phyloP scores from a whole-genome alignment of 1,140 invertebrate genomes.

The Cyphomyrmex costatus region DNA sequence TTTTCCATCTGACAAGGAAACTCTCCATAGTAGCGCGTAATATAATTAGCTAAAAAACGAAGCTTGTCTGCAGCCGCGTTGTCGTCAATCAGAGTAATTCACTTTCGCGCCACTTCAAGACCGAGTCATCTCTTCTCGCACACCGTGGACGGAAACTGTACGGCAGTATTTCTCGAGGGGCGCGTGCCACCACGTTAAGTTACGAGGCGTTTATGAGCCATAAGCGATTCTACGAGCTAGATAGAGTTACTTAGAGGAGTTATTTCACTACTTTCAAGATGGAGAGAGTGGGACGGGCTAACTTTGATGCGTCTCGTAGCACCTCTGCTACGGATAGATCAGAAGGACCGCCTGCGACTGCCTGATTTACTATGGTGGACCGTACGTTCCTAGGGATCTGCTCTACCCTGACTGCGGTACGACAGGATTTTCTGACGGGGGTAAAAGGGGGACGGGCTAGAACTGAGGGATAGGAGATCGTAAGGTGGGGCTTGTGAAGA shows the following conservation, averaged over 20 bases:
- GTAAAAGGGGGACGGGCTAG: conserved; percentile 81
- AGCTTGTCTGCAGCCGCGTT: not conserved
- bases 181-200: conserved; percentile 84
- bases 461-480: conserved; percentile 76
- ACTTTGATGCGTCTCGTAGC: conserved; percentile 73
- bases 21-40: conserved; percentile 32
- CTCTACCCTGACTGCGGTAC: conserved; percentile 69
- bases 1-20: conserved; percentile 15
- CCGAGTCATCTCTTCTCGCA: conserved; percentile 43
- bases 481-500: conserved; percentile 82
- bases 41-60: conserved; percentile 36
- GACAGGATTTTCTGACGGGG: conserved; percentile 80
- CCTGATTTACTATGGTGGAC: conserved; percentile 86
- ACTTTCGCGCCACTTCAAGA: conserved; percentile 60
- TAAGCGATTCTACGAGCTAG: conserved; percentile 83
- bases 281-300: conserved; percentile 69
- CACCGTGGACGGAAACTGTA: conserved; percentile 50
- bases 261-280: conserved; percentile 82
- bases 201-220: conserved; percentile 86
- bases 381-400: conserved; percentile 72
- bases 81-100: conserved; percentile 39
- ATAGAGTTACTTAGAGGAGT: conserved; percentile 84
- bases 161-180: conserved; percentile 77
- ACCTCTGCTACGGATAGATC: conserved; percentile 81
- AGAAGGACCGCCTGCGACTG: conserved; percentile 86